Conservation (phyloP, 2,113 vertebrate species). For the Macaca mulatta region DNA sequence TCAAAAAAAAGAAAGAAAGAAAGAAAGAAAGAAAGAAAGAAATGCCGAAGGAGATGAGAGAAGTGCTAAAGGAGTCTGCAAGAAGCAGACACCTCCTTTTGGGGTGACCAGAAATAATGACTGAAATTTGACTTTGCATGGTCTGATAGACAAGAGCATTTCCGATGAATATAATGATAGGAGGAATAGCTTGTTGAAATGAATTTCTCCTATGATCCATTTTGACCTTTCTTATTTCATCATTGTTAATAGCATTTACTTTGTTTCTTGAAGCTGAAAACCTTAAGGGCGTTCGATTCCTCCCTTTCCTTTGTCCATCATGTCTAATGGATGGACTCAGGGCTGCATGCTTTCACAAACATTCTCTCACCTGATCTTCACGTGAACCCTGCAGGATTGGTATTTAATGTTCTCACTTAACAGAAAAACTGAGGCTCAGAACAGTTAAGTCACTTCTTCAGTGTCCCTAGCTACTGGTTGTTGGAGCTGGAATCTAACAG, state of each 20-base stretch:
- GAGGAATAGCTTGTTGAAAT: not conserved
- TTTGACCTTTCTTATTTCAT: not conserved
- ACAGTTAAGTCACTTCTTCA: not conserved
- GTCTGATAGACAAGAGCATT: not conserved
- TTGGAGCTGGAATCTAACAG: not conserved
- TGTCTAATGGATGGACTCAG: not conserved
- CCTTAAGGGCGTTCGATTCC: not conserved
- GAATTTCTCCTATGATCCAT: not conserved
- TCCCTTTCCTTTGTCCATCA: not conserved
- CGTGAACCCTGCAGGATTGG: not conserved
- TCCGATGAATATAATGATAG: not conserved
- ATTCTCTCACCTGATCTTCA: not conserved
- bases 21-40: no score
- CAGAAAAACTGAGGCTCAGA: not conserved
- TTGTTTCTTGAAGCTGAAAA: conserved; percentile 6
- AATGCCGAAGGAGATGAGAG: not conserved
- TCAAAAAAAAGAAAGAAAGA: no score
- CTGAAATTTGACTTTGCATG: not conserved
- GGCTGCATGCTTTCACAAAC: not conserved
- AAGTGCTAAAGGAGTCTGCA: not conserved
- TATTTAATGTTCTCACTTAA: not conserved
- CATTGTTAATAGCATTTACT: not conserved
- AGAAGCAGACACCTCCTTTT: not conserved
- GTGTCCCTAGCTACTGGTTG: not conserved
- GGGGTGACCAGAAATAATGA: not conserved